Evolutionary conservation across 2,888 invertebrate species (phyloP).

Genomic region (Priocnemis perturbator): DNA sequence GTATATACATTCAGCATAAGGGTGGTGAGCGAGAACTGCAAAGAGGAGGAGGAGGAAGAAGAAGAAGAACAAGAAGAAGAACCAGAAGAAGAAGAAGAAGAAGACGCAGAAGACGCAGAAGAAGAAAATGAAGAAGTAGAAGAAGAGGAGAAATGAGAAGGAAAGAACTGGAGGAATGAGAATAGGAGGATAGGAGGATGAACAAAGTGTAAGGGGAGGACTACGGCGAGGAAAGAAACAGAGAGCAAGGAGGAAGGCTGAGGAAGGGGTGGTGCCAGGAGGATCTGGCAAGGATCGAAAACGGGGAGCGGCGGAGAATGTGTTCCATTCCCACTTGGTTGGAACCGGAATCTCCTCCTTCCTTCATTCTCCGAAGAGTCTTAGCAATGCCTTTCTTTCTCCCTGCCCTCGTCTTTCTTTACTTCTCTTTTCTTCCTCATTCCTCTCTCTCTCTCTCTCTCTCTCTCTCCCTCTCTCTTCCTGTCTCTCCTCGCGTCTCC

Average conservation of each 20-base stretch:
- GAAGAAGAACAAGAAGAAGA: constrained; percentile 14
- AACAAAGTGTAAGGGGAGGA: constrained; percentile 23
- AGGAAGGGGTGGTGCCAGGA: constrained; percentile 21
- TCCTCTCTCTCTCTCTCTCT: constrained; percentile 18
- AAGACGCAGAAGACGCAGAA: constrained; percentile 10
- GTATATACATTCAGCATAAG: constrained; percentile 57
- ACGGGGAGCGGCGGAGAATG: constrained; percentile 58
- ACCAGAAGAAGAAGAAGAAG: constrained; percentile 17
- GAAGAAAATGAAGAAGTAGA: constrained; percentile 7
- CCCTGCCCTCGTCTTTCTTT: constrained; percentile 16
- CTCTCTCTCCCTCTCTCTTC: constrained; percentile 21
- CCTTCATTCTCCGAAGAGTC: background rate
- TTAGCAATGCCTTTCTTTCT: constrained; percentile 55
- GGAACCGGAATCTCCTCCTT: constrained; percentile 56
- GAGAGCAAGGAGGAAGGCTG: constrained; percentile 25
- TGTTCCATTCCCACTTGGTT: constrained; percentile 59
- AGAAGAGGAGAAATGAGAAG: background rate
- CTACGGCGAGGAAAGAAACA: constrained; percentile 25
- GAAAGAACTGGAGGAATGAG: background rate
- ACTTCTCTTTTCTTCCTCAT: constrained; percentile 13
- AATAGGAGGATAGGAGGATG: background rate
- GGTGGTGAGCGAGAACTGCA: constrained; percentile 47
- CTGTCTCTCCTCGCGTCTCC: constrained; percentile 20
- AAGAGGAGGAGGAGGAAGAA: constrained; percentile 31
- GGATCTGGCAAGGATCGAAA: constrained; percentile 53